Evolutionary conservation across 30 jellyfish, hydroid and myxozoan genomes (phyloP).

Genomic region (Nemopilema nomurai): DNA sequence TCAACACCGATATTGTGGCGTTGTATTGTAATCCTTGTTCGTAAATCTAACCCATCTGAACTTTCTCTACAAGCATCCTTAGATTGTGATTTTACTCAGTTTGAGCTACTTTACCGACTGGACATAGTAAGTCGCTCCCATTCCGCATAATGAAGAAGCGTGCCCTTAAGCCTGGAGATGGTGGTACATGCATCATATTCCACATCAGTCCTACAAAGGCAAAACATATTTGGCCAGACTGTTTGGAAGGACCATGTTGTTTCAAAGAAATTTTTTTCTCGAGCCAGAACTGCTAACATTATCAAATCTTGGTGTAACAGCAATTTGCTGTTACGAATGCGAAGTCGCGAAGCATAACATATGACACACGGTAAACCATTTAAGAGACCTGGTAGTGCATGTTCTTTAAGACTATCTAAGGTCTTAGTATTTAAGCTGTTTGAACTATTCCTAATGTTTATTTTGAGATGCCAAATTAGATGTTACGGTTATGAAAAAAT

Average conservation of each 20-base stretch:
- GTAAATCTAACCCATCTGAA: not conserved
- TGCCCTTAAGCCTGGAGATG: not conserved
- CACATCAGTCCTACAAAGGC: too few species aligned
- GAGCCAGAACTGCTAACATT: too few species aligned
- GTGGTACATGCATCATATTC: too few species aligned
- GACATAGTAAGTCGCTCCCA: not conserved
- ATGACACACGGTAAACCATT: not conserved
- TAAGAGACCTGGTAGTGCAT: not conserved
- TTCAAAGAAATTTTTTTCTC: too few species aligned
- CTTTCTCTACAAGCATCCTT: not conserved
- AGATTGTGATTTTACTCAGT: not conserved
- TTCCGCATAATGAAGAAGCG: too few species aligned
- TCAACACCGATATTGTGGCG: not conserved
- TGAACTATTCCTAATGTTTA: not conserved
- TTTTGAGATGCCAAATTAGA: not conserved
- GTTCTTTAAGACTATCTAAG: not conserved
- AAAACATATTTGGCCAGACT: too few species aligned
- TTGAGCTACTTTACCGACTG: not conserved
- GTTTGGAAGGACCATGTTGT: too few species aligned
- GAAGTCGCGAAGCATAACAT: not conserved
- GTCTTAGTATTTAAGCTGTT: not conserved
- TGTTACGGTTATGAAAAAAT: not conserved
- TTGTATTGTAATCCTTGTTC: too few species aligned
- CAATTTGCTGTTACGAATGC: too few species aligned
- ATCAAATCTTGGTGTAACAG: too few species aligned